These are phyloP conservation scores for Empis livida DNA, from an alignment of 2,888 invertebrate genomes.

Conservation along the genomic window DNA sequence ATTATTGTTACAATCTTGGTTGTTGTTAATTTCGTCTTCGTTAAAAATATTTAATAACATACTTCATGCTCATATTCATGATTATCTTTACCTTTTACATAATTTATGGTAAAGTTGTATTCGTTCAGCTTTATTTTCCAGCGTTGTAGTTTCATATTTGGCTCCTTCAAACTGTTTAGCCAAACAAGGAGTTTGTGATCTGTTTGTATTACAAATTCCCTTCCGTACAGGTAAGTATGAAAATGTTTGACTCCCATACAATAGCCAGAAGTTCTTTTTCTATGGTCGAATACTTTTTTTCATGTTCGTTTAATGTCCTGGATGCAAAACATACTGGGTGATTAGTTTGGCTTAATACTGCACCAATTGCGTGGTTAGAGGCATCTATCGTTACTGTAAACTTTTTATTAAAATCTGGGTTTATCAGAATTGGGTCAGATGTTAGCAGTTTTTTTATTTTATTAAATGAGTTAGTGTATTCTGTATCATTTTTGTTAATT, in stretches of 20 bases:
- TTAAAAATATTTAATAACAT: no score
- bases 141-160: no score
- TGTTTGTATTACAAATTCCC: neutral
- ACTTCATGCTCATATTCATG: no score
- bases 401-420: neutral
- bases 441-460: neutral
- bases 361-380: neutral
- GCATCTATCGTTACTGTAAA: neutral
- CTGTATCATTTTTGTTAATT: neutral
- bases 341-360: neutral
- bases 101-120: no score
- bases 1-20: no score
- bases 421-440: neutral
- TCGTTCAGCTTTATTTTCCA: no score
- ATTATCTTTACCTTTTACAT: no score
- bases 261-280: slow-evolving; percentile 23
- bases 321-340: slow-evolving; percentile 13
- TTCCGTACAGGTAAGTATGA: neutral
- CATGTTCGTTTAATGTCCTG: slow-evolving; percentile 13
- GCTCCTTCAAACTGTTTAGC: no score
- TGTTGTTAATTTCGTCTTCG: no score
- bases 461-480: neutral
- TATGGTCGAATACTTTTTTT: slow-evolving; percentile 16
- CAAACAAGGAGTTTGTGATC: neutral
- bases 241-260: slow-evolving; percentile 13